Conservation (phyloP, 2,797 vertebrate species). For the Gallinago solitaria region DNA sequence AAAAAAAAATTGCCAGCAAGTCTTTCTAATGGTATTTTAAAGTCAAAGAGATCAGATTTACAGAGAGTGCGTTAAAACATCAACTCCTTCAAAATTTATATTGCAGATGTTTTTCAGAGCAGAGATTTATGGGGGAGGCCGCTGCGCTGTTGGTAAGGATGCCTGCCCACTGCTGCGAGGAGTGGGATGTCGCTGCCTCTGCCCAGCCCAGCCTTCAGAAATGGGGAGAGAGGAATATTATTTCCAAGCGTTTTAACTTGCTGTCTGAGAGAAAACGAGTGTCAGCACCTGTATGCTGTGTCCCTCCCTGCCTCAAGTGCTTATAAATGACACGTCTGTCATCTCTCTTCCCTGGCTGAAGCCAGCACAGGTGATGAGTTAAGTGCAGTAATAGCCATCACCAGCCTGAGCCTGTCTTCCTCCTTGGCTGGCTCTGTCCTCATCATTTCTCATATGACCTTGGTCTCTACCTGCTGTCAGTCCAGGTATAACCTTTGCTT, state of each 20-base stretch:
- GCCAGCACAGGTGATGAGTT: not conserved
- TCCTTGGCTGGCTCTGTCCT: not conserved
- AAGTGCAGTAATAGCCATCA: not conserved
- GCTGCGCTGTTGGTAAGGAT: not conserved
- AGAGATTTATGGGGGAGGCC: not conserved
- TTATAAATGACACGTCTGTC: not conserved
- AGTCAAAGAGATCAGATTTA: not conserved
- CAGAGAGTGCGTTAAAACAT: not conserved
- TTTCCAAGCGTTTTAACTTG: not conserved
- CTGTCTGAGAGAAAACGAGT: not conserved
- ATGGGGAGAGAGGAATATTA: not conserved
- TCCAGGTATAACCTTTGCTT: not conserved
- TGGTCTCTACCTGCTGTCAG: not conserved
- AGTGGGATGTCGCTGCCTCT: not conserved
- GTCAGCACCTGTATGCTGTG: not conserved
- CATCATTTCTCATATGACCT: not conserved
- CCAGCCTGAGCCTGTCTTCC: not conserved
- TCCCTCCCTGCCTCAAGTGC: not conserved
- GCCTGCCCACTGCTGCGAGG: no score
- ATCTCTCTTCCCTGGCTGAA: not conserved
- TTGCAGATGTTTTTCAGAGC: not conserved
- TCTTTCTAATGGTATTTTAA: not conserved
- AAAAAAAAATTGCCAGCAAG: not conserved
- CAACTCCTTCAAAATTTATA: not conserved
- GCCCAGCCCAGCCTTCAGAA: not conserved